Conservation (phyloP, 2,113 vertebrate species). For the Physeter macrocephalus region DNA sequence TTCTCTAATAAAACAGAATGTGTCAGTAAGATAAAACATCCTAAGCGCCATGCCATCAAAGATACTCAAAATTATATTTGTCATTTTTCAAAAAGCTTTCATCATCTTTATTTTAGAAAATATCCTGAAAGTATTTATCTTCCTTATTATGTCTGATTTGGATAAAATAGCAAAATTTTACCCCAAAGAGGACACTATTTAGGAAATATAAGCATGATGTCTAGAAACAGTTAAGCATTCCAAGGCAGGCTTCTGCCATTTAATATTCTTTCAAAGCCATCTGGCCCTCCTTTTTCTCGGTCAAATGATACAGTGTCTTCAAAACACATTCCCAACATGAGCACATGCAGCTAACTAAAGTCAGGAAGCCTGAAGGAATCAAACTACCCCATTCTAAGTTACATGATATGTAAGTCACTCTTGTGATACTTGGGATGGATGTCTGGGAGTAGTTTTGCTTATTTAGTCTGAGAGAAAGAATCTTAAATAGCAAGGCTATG, state of each 20-base stretch:
- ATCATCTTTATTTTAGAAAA: slow-evolving; percentile 60
- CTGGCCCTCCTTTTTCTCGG: slow-evolving; percentile 74
- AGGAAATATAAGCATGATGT: slow-evolving; percentile 61
- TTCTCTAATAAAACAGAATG: neutral
- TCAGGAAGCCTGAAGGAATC: slow-evolving; percentile 38
- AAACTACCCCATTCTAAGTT: neutral
- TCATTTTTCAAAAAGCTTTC: slow-evolving; percentile 6
- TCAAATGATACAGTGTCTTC: slow-evolving; percentile 73
- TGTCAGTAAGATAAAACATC: neutral
- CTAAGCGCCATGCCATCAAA: neutral
- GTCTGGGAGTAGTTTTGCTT: slow-evolving; percentile 63
- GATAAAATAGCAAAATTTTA: slow-evolving; percentile 66
- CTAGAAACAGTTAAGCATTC: slow-evolving; percentile 66
- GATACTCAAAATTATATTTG: neutral
- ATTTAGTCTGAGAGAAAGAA: slow-evolving; percentile 69
- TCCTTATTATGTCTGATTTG: slow-evolving; percentile 49
- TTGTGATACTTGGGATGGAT: slow-evolving; percentile 30
- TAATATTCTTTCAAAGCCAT: slow-evolving; percentile 76
- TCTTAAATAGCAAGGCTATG: slow-evolving; percentile 64
- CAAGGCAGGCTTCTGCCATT: slow-evolving; percentile 63
- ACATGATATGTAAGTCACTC: slow-evolving; percentile 7
- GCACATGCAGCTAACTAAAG: slow-evolving; percentile 31
- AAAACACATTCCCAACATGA: slow-evolving; percentile 48
- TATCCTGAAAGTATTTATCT: slow-evolving; percentile 33
- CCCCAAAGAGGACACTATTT: slow-evolving; percentile 61